Conservation (phyloP, 2,888 invertebrate genomes). For the Tachina lurida region DNA sequence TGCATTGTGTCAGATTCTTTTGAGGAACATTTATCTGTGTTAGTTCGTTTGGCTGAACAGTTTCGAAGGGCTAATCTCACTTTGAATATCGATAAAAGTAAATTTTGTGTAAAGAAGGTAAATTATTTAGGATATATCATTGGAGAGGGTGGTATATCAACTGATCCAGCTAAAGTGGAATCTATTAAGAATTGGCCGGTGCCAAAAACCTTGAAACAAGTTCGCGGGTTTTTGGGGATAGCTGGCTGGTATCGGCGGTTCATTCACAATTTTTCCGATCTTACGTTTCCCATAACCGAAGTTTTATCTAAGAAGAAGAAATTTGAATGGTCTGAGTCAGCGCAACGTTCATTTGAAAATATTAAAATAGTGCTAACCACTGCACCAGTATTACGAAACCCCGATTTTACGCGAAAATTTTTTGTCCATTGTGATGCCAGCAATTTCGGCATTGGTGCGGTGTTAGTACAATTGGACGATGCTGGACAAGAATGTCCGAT, state of each 20-base stretch:
- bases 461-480: neutral
- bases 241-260: neutral
- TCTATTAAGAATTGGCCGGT: neutral
- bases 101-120: neutral
- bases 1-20: neutral
- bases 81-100: neutral
- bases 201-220: neutral
- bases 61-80: neutral
- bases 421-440: neutral
- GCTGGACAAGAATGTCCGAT: neutral
- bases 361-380: neutral
- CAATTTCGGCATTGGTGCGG: slow-evolving; percentile 12
- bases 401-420: neutral
- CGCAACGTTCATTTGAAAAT: neutral
- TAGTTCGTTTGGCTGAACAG: neutral
- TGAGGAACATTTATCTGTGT: neutral
- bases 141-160: too few species aligned
- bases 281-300: neutral
- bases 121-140: too few species aligned
- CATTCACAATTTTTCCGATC: too few species aligned
- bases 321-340: neutral
- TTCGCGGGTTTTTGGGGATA: neutral
- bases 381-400: slow-evolving; percentile 2
- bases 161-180: neutral
- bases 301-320: neutral